Conservation (phyloP, 2,888 invertebrate species). For the Eumacrocentrus americanus region DNA sequence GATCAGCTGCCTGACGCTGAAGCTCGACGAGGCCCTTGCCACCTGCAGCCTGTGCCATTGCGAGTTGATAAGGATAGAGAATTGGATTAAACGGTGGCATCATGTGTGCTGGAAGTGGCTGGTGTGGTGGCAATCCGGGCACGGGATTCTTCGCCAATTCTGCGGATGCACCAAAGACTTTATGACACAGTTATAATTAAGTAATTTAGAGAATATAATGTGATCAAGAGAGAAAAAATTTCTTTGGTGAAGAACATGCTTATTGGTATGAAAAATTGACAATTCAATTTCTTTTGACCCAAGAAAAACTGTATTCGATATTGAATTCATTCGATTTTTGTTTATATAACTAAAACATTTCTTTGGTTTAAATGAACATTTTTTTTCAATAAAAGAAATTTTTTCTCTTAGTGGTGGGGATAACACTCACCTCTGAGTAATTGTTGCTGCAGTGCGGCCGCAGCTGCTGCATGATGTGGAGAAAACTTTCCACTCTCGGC, state of each 20-base stretch:
- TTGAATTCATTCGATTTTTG: too few species aligned
- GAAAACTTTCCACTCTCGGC: constrained; percentile 63
- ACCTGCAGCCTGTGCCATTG: constrained; percentile 77
- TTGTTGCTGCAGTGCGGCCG: constrained; percentile 86
- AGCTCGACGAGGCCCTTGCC: constrained; percentile 72
- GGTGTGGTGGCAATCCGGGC: constrained; percentile 65
- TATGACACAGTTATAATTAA: constrained; percentile 2
- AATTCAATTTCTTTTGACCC: too few species aligned
- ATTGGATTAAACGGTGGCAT: constrained; percentile 89
- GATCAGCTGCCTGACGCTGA: constrained; percentile 81
- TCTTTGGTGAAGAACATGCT: too few species aligned
- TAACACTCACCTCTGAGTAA: constrained; percentile 80
- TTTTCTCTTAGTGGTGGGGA: too few species aligned
- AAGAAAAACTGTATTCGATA: too few species aligned
- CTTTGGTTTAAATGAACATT: too few species aligned
- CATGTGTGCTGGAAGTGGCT: constrained; percentile 75
- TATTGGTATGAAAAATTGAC: too few species aligned
- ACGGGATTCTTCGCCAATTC: constrained; percentile 58
- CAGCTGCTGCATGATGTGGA: constrained; percentile 69
- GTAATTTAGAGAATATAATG: background rate
- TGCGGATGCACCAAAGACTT: constrained; percentile 30
- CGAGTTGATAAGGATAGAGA: constrained; percentile 87
- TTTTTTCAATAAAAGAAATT: too few species aligned
- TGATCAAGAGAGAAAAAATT: too few species aligned
- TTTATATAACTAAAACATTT: too few species aligned